Evolutionary conservation across 2,888 invertebrate species (phyloP).

Genomic region (Cecidostiba fungosa): DNA sequence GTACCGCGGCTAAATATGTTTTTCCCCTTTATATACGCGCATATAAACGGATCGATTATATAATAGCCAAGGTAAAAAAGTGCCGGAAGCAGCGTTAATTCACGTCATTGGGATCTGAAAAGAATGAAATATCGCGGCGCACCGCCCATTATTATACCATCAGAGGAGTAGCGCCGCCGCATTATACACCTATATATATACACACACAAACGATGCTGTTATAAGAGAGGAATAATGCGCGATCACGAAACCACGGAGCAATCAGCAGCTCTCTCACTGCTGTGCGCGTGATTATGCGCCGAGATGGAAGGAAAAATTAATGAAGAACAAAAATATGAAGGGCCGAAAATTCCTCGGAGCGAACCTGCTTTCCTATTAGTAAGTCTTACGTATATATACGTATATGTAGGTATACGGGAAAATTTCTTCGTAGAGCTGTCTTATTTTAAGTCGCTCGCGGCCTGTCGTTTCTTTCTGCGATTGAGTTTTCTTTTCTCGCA

Average conservation of each 20-base stretch:
- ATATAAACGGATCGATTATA: neutral
- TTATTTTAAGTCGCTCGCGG: no score
- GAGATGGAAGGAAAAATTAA: neutral
- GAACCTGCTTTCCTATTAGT: neutral
- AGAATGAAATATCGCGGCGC: constrained; percentile 27
- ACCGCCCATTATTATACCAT: neutral
- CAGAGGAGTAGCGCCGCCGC: no score
- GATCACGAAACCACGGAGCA: neutral
- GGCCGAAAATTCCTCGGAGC: neutral
- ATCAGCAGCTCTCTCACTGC: neutral
- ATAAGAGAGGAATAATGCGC: constrained; percentile 9
- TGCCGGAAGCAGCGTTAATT: constrained; percentile 1
- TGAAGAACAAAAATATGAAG: constrained; percentile 25
- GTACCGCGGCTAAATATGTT: neutral
- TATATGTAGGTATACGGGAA: neutral
- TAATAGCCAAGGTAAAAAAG: neutral
- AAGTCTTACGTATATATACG: neutral
- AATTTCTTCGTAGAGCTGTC: no score
- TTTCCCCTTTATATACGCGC: neutral
- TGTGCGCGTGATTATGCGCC: neutral
- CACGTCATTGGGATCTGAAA: constrained; percentile 28
- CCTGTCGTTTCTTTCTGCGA: no score
- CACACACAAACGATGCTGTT: constrained; percentile 7
- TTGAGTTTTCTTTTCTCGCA: no score
- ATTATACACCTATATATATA: no score